phyloP scores from a whole-genome alignment of 2,113 vertebrate species.

The Caracal caracal region DNA sequence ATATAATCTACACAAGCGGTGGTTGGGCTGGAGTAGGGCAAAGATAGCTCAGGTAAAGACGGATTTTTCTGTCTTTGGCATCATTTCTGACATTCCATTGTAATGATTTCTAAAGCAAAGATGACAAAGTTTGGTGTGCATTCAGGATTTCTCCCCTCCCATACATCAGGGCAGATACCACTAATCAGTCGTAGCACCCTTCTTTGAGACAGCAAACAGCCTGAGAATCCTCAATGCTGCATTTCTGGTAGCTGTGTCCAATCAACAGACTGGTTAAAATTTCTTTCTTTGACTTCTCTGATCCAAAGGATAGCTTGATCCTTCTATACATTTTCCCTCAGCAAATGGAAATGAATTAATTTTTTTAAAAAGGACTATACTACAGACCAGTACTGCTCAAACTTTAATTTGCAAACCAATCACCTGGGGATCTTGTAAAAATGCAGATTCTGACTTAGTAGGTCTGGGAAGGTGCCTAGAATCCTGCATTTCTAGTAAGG shows the following conservation, averaged over 20 bases:
- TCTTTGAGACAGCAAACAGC: background rate
- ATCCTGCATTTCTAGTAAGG: background rate
- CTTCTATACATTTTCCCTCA: background rate
- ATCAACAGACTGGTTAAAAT: background rate
- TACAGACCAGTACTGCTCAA: background rate
- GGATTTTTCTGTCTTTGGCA: background rate
- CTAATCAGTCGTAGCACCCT: background rate
- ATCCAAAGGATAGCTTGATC: background rate
- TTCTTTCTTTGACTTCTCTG: background rate
- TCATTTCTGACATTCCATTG: slow-evolving; percentile 12
- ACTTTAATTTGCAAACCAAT: background rate
- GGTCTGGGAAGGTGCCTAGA: background rate
- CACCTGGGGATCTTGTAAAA: background rate
- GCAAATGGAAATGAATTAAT: background rate
- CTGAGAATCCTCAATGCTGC: background rate
- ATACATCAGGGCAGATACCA: background rate
- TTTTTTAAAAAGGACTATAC: background rate
- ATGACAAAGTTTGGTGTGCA: background rate
- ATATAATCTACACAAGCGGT: background rate
- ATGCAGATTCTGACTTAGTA: background rate
- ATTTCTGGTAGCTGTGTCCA: background rate
- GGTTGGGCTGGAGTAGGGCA: background rate
- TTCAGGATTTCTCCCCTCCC: background rate
- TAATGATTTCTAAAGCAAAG: slow-evolving; percentile 14
- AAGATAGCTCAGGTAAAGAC: background rate